Conservation (phyloP, 1,140 invertebrate species). For the Aphelinus atriplicis region DNA sequence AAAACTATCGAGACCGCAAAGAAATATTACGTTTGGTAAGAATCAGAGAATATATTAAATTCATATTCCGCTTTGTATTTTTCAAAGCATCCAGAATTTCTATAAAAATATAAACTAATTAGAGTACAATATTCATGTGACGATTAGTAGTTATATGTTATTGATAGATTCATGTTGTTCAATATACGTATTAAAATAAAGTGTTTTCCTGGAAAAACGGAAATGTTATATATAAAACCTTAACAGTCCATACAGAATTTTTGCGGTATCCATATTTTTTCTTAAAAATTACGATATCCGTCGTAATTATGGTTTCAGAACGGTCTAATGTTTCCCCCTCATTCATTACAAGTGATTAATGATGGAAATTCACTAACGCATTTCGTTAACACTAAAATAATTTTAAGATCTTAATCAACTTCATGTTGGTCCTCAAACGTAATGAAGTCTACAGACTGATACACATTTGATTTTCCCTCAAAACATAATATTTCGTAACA, state of each 20-base stretch:
- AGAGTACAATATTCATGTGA: slow-evolving; percentile 20
- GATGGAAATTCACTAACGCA: not conserved
- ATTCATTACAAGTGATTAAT: no score
- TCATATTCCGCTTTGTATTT: slow-evolving; percentile 4
- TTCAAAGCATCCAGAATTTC: slow-evolving; percentile 12
- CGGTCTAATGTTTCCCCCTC: no score
- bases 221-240: no score
- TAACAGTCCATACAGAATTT: not conserved
- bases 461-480: slow-evolving; percentile 24
- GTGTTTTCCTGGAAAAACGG: not conserved
- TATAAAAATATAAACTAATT: slow-evolving; percentile 30
- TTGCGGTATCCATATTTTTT: slow-evolving; percentile 24
- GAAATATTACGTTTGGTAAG: not conserved
- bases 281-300: slow-evolving; percentile 9
- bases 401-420: slow-evolving; percentile 4
- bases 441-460: no score
- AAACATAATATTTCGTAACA: not conserved
- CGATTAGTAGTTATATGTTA: slow-evolving; percentile 16
- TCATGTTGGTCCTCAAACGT: not conserved
- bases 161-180: not conserved
- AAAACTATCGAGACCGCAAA: slow-evolving; percentile 33
- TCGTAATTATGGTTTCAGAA: not conserved
- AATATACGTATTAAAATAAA: slow-evolving; percentile 6
- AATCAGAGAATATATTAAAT: not conserved
- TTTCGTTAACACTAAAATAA: not conserved